Evolutionary conservation across 2,888 invertebrate species (phyloP).

Genomic region (Syrphus vitripennis): DNA sequence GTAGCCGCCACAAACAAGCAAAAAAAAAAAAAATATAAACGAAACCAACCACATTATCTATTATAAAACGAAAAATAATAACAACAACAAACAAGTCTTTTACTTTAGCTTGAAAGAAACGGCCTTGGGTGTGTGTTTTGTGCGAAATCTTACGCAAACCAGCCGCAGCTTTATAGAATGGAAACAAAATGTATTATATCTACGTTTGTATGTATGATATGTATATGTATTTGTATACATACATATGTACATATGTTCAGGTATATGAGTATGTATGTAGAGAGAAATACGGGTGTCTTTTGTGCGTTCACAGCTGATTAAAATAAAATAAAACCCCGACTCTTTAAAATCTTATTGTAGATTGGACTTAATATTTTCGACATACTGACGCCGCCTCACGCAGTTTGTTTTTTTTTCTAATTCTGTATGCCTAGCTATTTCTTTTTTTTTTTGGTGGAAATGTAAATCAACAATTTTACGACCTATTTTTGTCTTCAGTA

Average conservation of each 20-base stretch:
- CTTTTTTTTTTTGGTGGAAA: conserved; percentile 15
- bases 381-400: conserved; percentile 58
- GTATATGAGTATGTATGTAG: not conserved
- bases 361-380: conserved; percentile 43
- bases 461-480: conserved; percentile 60
- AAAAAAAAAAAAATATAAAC: conserved; percentile 9
- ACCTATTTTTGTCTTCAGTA: conserved; percentile 44
- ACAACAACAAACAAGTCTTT: conserved; percentile 37
- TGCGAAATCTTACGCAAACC: conserved; percentile 66
- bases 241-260: not conserved
- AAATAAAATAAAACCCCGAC: conserved; percentile 32
- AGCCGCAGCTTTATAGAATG: conserved; percentile 43
- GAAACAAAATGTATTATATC: not conserved
- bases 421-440: not conserved
- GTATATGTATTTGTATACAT: not conserved
- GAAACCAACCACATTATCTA: conserved; percentile 22
- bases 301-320: conserved; percentile 63
- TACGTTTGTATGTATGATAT: not conserved
- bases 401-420: conserved; percentile 26
- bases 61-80: conserved; percentile 14
- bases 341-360: conserved; percentile 14
- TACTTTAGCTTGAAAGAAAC: conserved; percentile 51
- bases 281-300: not conserved
- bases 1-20: not conserved
- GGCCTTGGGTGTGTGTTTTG: conserved; percentile 63